Percentiles rank a stretch among this genome's conserved stretches.
Evolutionary conservation across 2,888 invertebrate genomes (phyloP).

Genomic region (Watsonalla cultraria): DNA sequence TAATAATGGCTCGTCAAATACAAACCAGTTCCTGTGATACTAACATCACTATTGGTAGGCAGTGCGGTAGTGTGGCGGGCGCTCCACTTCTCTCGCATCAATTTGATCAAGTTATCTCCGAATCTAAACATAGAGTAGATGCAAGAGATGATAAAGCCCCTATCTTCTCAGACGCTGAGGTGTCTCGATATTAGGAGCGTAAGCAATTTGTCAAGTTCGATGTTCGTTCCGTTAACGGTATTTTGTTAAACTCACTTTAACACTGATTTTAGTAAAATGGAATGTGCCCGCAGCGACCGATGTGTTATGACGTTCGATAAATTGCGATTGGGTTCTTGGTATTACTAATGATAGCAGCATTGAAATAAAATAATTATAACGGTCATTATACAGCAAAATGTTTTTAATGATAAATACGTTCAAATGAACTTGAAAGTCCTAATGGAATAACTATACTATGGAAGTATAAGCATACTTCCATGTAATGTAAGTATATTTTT

Average conservation of each 20-base stretch:
- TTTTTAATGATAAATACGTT: too few species aligned
- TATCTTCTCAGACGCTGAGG: constrained; percentile 59
- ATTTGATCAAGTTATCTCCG: constrained; percentile 66
- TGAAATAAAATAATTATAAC: too few species aligned
- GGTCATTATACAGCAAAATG: too few species aligned
- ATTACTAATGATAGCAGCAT: background rate
- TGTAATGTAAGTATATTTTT: background rate
- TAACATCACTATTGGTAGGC: constrained; percentile 36
- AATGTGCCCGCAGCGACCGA: constrained; percentile 29
- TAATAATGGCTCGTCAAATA: background rate
- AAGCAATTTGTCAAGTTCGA: constrained; percentile 75
- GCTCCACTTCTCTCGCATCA: constrained; percentile 46
- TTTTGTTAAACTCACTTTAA: constrained; percentile 31
- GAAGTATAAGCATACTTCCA: too few species aligned
- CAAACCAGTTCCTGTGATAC: constrained; percentile 23
- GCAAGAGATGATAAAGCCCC: constrained; percentile 51
- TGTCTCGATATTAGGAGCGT: constrained; percentile 73
- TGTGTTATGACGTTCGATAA: constrained; percentile 14
- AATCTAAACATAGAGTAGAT: constrained; percentile 67
- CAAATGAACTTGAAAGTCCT: too few species aligned
- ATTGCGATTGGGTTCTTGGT: background rate
- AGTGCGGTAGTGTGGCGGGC: constrained; percentile 18
- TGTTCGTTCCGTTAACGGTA: constrained; percentile 68
- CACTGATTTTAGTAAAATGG: constrained; percentile 33
- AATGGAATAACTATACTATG: too few species aligned